These are phyloP conservation scores for Pterostichus madidus DNA, from an alignment of 2,888 invertebrate genomes.

Conservation along the genomic window DNA sequence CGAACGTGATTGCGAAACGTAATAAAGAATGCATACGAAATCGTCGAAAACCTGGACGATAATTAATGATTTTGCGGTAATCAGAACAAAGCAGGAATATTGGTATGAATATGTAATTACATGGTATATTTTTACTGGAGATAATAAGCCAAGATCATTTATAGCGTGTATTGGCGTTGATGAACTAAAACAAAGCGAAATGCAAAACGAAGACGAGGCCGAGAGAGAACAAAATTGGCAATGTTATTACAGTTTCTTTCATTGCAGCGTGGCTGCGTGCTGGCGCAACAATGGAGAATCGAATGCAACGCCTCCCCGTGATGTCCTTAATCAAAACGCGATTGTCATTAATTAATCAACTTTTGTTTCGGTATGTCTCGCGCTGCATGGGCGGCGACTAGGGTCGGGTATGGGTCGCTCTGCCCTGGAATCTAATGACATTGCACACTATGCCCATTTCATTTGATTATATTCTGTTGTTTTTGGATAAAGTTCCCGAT, in stretches of 20 bases:
- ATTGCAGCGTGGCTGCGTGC: slow-evolving; percentile 38
- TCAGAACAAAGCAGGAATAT: slow-evolving; percentile 43
- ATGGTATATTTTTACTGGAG: slow-evolving; percentile 25
- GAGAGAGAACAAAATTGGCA: slow-evolving; percentile 47
- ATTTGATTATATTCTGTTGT: slow-evolving; percentile 2
- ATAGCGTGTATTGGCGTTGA: slow-evolving; percentile 40
- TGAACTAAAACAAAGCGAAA: slow-evolving; percentile 58
- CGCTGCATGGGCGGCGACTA: slow-evolving; percentile 29
- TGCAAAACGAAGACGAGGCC: slow-evolving; percentile 36
- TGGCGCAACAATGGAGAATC: slow-evolving; percentile 51
- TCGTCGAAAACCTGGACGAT: slow-evolving; percentile 7
- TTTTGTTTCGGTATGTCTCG: slow-evolving; percentile 57
- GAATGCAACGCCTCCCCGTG: slow-evolving; percentile 63
- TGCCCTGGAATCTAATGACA: not conserved
- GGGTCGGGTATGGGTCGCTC: not conserved
- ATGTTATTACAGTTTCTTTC: slow-evolving; percentile 61
- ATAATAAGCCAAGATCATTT: slow-evolving; percentile 56
- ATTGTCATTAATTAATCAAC: slow-evolving; percentile 66
- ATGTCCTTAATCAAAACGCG: slow-evolving; percentile 65
- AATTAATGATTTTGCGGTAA: slow-evolving; percentile 50
- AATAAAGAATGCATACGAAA: slow-evolving; percentile 3
- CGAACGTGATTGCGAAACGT: not conserved
- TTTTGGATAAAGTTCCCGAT: no score
- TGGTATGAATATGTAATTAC: slow-evolving; percentile 50
- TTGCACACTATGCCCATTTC: not conserved